Evolutionary conservation across 2,888 invertebrate genomes (phyloP).

Genomic region (Stictocephala bisonia): DNA sequence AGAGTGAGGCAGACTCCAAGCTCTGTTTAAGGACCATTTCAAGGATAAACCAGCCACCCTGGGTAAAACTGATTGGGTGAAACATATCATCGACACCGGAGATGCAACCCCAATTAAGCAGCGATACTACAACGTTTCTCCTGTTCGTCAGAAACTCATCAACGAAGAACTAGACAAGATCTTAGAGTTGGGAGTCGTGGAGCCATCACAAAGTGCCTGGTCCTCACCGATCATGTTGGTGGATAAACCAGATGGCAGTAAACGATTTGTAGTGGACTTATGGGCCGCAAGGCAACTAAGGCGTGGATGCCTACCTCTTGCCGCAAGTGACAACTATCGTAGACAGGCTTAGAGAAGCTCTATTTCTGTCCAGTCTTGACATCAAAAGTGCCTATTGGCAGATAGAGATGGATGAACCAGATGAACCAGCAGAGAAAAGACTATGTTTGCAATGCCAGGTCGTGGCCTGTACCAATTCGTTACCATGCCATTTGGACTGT

Average conservation of each 20-base stretch:
- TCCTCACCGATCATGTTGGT: slow-evolving; percentile 56
- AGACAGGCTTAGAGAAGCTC: slow-evolving; percentile 45
- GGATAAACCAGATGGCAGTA: slow-evolving; percentile 52
- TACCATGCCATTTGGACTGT: not conserved
- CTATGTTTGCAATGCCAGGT: slow-evolving; percentile 52
- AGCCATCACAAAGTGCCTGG: slow-evolving; percentile 56
- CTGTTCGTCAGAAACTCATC: slow-evolving; percentile 44
- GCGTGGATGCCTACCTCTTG: slow-evolving; percentile 52
- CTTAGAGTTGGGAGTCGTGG: slow-evolving; percentile 55
- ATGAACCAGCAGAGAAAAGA: slow-evolving; percentile 50
- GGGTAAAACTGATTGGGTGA: not conserved
- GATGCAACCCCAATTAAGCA: slow-evolving; percentile 19
- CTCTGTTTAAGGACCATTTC: not conserved
- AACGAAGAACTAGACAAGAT: slow-evolving; percentile 55
- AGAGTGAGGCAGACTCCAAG: not conserved
- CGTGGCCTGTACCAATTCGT: not conserved
- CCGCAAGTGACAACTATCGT: slow-evolving; percentile 49
- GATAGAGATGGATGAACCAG: slow-evolving; percentile 43
- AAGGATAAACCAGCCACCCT: not conserved
- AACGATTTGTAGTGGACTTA: slow-evolving; percentile 52
- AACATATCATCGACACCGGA: slow-evolving; percentile 14
- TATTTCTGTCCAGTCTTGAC: slow-evolving; percentile 42
- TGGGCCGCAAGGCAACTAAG: slow-evolving; percentile 50
- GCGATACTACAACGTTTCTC: slow-evolving; percentile 36
- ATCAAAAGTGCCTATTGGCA: slow-evolving; percentile 54